phyloP scores from a whole-genome alignment of 2,113 vertebrate species.

The Natator depressus region DNA sequence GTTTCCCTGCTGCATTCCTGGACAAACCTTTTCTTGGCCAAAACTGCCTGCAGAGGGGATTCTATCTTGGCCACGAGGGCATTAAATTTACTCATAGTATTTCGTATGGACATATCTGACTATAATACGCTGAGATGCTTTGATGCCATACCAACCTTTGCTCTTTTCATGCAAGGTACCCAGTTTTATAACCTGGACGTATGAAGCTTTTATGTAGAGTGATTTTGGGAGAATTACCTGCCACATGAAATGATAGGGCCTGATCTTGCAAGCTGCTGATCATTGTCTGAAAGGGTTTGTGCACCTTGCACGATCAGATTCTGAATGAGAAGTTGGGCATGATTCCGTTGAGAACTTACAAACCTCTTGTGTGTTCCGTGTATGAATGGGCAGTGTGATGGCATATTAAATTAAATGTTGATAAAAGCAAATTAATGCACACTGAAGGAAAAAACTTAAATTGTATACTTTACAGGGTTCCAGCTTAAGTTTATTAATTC shows the following conservation, averaged over 20 bases:
- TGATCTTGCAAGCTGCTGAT: background rate
- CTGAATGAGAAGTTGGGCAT: background rate
- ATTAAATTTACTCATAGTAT: too few species aligned
- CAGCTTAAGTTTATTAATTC: background rate
- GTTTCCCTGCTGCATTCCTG: too few species aligned
- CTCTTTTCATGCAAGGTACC: constrained; percentile 21
- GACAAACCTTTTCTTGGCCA: too few species aligned
- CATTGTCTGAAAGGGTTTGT: background rate
- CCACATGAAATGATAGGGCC: background rate
- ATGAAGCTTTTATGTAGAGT: background rate
- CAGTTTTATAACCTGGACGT: constrained; percentile 7
- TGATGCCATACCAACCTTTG: constrained; percentile 4
- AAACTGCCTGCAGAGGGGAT: too few species aligned
- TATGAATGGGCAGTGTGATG: fast-evolving
- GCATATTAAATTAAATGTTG: too few species aligned
- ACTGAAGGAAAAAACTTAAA: too few species aligned
- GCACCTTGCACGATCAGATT: background rate
- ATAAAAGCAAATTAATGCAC: too few species aligned
- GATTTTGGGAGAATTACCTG: background rate
- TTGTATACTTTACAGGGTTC: background rate
- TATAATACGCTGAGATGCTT: background rate
- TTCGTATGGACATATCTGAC: too few species aligned
- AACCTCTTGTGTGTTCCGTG: background rate
- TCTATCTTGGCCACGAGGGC: too few species aligned
- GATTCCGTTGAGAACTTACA: background rate